Evolutionary conservation across 2,888 invertebrate genomes (phyloP).

Genomic region (Volucella inflata): DNA sequence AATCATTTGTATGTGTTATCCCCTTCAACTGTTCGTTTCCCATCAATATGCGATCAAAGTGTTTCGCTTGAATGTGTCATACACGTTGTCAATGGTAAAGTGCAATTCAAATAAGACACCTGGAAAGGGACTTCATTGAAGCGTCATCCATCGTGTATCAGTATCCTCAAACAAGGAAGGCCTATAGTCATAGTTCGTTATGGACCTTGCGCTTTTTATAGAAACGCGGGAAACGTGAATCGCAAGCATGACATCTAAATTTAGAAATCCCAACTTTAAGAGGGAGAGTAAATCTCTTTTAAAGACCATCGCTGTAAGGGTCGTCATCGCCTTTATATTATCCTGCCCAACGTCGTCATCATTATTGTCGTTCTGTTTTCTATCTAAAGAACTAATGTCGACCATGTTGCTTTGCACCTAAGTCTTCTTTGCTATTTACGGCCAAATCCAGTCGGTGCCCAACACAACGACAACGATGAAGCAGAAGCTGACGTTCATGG

Average conservation of each 20-base stretch:
- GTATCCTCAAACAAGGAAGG: conserved; percentile 42
- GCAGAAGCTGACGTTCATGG: not conserved
- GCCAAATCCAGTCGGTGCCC: conserved; percentile 41
- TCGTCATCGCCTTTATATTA: conserved; percentile 6
- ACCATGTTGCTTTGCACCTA: conserved; percentile 56
- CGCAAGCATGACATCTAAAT: conserved; percentile 67
- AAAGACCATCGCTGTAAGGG: conserved; percentile 24
- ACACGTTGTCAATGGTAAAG: conserved; percentile 55
- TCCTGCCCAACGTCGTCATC: conserved; percentile 5
- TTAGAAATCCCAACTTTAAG: conserved; percentile 39
- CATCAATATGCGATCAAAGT: conserved; percentile 34
- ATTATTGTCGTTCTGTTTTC: no score
- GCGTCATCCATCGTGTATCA: not conserved
- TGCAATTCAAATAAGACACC: conserved; percentile 17
- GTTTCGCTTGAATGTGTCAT: not conserved
- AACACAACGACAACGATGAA: conserved; percentile 18
- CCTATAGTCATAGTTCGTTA: conserved; percentile 6
- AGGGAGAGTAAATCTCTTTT: conserved; percentile 33
- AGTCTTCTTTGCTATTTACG: conserved; percentile 47
- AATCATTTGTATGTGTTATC: conserved; percentile 2
- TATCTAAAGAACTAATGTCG: no score
- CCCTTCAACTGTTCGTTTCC: conserved; percentile 12
- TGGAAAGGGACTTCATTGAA: conserved; percentile 3
- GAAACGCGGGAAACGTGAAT: conserved; percentile 54
- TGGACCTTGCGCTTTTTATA: conserved; percentile 9